Percentiles rank a stretch among this genome's conserved stretches.
Evolutionary conservation across 2,113 vertebrate species (phyloP).

Genomic region (Lepus americanus): DNA sequence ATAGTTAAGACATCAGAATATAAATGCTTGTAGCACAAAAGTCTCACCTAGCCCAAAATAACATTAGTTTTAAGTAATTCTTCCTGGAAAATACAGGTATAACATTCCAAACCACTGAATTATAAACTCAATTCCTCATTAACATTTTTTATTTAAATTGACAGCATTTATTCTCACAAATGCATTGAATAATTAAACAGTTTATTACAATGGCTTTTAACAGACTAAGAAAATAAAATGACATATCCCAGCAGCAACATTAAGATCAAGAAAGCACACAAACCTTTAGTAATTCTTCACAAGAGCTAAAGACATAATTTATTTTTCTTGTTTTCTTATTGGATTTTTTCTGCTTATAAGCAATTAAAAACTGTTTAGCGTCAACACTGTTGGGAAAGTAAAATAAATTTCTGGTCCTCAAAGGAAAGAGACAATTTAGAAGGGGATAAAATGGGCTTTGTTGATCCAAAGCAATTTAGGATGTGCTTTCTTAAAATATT

Average conservation of each 20-base stretch:
- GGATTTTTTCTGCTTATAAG: background rate
- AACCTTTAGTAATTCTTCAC: background rate
- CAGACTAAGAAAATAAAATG: background rate
- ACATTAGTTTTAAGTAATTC: background rate
- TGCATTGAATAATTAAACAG: background rate
- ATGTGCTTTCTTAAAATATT: background rate
- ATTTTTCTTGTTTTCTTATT: slow-evolving; percentile 10
- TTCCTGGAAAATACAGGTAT: background rate
- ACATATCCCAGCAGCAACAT: background rate
- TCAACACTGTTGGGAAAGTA: background rate
- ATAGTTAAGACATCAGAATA: no score
- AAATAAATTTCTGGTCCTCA: slow-evolving; percentile 16
- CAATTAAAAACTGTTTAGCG: slow-evolving; percentile 66
- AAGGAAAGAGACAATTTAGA: slow-evolving; percentile 31
- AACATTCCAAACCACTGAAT: background rate
- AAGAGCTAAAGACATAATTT: background rate
- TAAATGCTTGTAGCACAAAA: no score
- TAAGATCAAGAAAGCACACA: slow-evolving; percentile 1
- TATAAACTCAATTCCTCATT: background rate
- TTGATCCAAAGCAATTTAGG: slow-evolving; percentile 51
- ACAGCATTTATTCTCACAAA: background rate
- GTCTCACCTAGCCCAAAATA: no score
- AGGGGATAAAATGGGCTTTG: slow-evolving; percentile 37
- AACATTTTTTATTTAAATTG: background rate
- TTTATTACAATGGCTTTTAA: slow-evolving; percentile 1